Percentiles rank a stretch among this genome's conserved stretches.
phyloP scores from a whole-genome alignment of 2,113 vertebrate genomes.

The Rafetus swinhoei region DNA sequence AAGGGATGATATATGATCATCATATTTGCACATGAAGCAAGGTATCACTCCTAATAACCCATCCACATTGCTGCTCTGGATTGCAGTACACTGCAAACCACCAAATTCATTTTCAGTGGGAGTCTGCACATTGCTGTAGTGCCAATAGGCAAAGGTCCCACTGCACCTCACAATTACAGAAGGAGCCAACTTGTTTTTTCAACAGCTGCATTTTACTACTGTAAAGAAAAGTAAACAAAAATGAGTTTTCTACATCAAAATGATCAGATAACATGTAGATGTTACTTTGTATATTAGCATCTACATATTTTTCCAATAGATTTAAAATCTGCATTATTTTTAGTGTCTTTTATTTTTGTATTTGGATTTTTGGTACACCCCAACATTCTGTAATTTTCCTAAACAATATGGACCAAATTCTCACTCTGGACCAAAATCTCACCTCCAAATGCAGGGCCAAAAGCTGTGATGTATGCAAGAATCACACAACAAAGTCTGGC shows the following conservation, averaged over 20 bases:
- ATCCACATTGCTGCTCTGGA: background rate
- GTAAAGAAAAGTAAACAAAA: constrained; percentile 57
- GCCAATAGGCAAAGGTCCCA: background rate
- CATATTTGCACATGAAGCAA: background rate
- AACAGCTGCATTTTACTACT: constrained; percentile 55
- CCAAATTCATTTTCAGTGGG: accelerated
- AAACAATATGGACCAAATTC: constrained; percentile 56
- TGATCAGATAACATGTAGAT: constrained; percentile 73
- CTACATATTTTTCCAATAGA: constrained; percentile 65
- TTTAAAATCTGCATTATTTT: constrained; percentile 71
- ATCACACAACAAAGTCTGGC: background rate
- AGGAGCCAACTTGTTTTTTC: constrained; percentile 4
- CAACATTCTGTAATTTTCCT: constrained; percentile 60
- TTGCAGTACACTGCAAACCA: background rate
- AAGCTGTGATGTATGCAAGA: background rate
- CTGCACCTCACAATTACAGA: background rate
- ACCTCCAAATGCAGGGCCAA: constrained; percentile 25
- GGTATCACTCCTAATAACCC: background rate
- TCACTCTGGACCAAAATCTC: constrained; percentile 31
- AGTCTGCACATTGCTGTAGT: background rate
- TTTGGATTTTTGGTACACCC: constrained; percentile 22
- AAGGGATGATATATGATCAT: background rate
- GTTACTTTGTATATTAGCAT: constrained; percentile 63
- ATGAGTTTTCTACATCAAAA: constrained; percentile 69
- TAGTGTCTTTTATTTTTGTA: constrained; percentile 70